A percentile compares a stretch with the other conserved stretches of the same genome.
phyloP scores from a whole-genome alignment of 2,888 invertebrate species.

The Panzeria rudis region DNA sequence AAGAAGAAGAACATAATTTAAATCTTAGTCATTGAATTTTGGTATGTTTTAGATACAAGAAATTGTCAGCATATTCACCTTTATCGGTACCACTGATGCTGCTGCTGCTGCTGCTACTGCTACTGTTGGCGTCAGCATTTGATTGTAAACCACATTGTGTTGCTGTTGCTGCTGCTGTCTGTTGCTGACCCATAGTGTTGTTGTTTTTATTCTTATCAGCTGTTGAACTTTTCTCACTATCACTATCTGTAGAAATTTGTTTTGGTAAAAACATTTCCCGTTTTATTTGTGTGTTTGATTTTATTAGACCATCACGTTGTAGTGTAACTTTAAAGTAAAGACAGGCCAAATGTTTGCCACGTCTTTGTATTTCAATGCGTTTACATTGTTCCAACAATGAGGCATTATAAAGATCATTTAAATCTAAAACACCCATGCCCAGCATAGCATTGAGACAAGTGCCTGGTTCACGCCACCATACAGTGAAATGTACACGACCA shows the following conservation, averaged over 20 bases:
- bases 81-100: constrained; percentile 61
- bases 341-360: constrained; percentile 78
- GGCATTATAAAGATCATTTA: constrained; percentile 78
- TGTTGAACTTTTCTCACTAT: constrained; percentile 60
- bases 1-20: constrained; percentile 61
- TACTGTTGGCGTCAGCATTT: constrained; percentile 16
- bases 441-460: constrained; percentile 81
- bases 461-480: constrained; percentile 82
- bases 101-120: constrained; percentile 28
- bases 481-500: constrained; percentile 78
- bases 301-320: constrained; percentile 62
- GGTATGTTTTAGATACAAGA: constrained; percentile 73
- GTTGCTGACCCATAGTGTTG: constrained; percentile 45
- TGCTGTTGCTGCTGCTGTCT: constrained; percentile 15
- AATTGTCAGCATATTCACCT: constrained; percentile 80
- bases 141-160: constrained; percentile 24
- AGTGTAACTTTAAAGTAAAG: constrained; percentile 79
- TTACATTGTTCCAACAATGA: constrained; percentile 80
- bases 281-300: constrained; percentile 46
- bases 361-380: constrained; percentile 78
- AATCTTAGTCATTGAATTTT: constrained; percentile 78
- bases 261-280: constrained; percentile 56
- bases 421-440: constrained; percentile 78
- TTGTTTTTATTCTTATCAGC: constrained; percentile 61
- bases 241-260: constrained; percentile 69